These are phyloP conservation scores for Thaumatotibia leucotreta DNA, from an alignment of 1,140 invertebrate species.

Conservation along the genomic window DNA sequence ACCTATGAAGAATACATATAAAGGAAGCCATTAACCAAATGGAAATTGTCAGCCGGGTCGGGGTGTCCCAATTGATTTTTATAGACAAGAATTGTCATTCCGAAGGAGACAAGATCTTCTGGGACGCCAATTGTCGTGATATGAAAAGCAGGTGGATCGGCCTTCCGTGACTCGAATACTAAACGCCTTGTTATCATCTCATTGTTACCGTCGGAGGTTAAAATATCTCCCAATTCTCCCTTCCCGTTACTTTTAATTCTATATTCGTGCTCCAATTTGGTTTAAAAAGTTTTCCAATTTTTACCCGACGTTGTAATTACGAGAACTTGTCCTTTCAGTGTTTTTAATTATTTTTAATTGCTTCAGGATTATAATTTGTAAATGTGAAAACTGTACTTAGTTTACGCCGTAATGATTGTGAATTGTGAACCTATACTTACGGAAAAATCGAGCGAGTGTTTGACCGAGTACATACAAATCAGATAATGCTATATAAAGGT, in stretches of 20 bases:
- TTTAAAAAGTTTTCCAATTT: not conserved
- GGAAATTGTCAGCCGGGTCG: conserved; percentile 45
- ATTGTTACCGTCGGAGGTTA: conserved; percentile 47
- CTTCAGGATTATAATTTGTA: not conserved
- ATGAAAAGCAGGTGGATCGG: conserved; percentile 71
- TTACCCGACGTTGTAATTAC: not conserved
- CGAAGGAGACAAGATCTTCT: conserved; percentile 48
- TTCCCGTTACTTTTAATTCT: conserved; percentile 42
- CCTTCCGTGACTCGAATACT: conserved; percentile 62
- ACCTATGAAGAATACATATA: conserved; percentile 24
- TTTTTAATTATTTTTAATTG: not conserved
- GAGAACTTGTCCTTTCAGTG: not conserved
- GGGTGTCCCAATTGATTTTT: conserved; percentile 59
- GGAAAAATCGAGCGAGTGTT: too few species aligned
- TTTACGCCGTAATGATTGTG: not conserved
- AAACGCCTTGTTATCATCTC: conserved; percentile 66
- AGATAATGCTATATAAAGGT: too few species aligned
- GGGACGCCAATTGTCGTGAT: conserved; percentile 66
- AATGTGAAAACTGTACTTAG: not conserved
- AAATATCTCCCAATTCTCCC: conserved; percentile 39
- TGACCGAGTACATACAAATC: too few species aligned
- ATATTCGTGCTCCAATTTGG: conserved; percentile 39
- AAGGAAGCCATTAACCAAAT: conserved; percentile 56
- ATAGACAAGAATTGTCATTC: conserved; percentile 63
- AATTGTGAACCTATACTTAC: too few species aligned